Conservation (phyloP, 2,797 vertebrate genomes). For the Chaunax sp. region DNA sequence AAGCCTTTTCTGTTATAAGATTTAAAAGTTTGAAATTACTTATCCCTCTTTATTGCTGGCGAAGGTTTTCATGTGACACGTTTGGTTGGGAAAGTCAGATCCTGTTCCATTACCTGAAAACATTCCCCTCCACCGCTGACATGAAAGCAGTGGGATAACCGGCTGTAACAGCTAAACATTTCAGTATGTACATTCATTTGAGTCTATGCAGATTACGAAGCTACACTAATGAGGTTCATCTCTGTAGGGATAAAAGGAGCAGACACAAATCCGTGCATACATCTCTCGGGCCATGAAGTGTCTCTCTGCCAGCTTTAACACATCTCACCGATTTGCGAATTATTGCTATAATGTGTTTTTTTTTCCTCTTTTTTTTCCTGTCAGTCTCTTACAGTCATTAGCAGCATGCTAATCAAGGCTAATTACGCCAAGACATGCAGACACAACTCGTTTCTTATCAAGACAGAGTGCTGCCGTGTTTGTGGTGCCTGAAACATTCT, state of each 20-base stretch:
- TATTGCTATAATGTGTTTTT: slow-evolving; percentile 18
- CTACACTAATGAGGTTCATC: slow-evolving; percentile 39
- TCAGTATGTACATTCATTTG: slow-evolving; percentile 15
- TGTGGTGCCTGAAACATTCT: slow-evolving; percentile 46
- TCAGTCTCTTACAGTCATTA: slow-evolving; percentile 69
- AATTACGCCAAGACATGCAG: slow-evolving; percentile 74
- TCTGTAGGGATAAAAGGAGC: slow-evolving; percentile 15
- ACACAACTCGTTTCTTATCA: slow-evolving; percentile 73
- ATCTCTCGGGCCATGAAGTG: slow-evolving; percentile 16
- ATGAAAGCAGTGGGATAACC: slow-evolving; percentile 11
- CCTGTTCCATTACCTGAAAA: slow-evolving; percentile 23
- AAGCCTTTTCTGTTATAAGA: background rate
- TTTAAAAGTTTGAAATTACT: slow-evolving; percentile 17
- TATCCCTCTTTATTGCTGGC: slow-evolving; percentile 8
- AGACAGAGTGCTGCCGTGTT: slow-evolving; percentile 63
- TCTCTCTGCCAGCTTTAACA: slow-evolving; percentile 42
- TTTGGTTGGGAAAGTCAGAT: slow-evolving; percentile 19
- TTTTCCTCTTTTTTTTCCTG: background rate
- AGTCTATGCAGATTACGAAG: slow-evolving; percentile 19
- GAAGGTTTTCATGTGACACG: background rate
- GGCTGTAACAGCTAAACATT: slow-evolving; percentile 31
- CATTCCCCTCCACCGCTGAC: slow-evolving; percentile 1
- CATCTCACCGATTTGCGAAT: slow-evolving; percentile 48
- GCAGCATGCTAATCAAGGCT: slow-evolving; percentile 76
- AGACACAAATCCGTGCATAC: slow-evolving; percentile 38